Evolutionary conservation across 2,113 vertebrate genomes (phyloP).

Genomic region (Loxodonta africana): DNA sequence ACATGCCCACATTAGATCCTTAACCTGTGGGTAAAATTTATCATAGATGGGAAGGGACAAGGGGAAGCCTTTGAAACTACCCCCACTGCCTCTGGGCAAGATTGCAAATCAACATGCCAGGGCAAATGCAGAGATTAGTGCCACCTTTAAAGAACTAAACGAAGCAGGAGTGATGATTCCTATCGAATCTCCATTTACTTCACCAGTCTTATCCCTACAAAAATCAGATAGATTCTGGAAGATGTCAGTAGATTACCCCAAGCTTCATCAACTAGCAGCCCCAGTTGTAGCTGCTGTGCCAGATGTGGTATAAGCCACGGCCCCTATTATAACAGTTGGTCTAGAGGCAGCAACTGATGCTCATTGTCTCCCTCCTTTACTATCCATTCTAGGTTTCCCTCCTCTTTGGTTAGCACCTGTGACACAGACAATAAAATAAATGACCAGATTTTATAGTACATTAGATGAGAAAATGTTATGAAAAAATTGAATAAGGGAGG

Average conservation of each 20-base stretch:
- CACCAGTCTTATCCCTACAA: not conserved
- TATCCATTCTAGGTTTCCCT: not conserved
- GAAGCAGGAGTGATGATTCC: not conserved
- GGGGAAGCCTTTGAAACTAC: not conserved
- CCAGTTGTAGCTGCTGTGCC: not conserved
- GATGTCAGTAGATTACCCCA: not conserved
- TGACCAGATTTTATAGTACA: not conserved
- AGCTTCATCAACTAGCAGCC: not conserved
- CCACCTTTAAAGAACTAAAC: not conserved
- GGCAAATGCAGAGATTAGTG: not conserved
- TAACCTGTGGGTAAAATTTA: not conserved
- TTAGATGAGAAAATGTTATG: not conserved
- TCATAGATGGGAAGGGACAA: not conserved
- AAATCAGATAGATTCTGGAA: not conserved
- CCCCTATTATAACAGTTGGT: not conserved
- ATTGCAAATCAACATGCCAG: not conserved
- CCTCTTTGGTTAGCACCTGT: not conserved
- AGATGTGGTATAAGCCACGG: not conserved
- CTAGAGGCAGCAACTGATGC: not conserved
- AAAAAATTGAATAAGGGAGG: not conserved
- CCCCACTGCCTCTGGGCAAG: not conserved
- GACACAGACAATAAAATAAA: not conserved
- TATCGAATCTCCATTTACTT: not conserved
- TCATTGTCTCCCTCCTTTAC: not conserved
- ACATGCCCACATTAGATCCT: not conserved